A percentile compares a stretch with the other conserved stretches of the same genome.
Conservation (phyloP, 2,797 vertebrate species). For the Gymnocypris eckloni region DNA sequence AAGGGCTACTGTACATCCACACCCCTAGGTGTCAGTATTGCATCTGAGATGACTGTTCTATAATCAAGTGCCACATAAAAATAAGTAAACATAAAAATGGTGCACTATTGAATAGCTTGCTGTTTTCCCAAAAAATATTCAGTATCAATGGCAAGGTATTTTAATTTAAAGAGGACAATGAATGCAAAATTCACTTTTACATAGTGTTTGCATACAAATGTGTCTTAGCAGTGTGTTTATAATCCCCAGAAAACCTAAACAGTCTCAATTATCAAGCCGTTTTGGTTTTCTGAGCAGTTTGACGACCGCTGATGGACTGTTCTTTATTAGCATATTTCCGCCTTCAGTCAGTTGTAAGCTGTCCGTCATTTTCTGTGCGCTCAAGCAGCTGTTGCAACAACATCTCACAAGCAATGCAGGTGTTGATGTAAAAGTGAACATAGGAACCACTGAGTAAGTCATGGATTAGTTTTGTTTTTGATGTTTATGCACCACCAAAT, state of each 20-base stretch:
- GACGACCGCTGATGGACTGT: no score
- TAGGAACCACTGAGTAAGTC: no score
- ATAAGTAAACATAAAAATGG: background rate
- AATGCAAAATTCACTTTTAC: background rate
- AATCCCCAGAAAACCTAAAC: background rate
- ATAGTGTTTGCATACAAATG: background rate
- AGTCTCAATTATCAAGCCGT: background rate
- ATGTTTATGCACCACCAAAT: fast-evolving
- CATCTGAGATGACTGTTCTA: background rate
- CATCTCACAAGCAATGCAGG: no score
- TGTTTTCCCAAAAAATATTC: background rate
- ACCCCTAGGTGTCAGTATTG: constrained; percentile 9
- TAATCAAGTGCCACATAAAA: background rate
- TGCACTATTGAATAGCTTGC: background rate
- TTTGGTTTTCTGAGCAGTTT: no score
- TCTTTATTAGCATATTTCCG: no score
- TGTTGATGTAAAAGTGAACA: no score
- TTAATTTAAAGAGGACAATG: background rate
- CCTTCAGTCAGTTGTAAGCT: no score
- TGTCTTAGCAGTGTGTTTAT: background rate
- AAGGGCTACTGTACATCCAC: background rate
- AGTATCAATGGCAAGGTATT: background rate
- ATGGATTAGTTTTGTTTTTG: no score
- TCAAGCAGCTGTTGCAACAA: no score
- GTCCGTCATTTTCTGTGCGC: no score